Percentiles rank a stretch among this genome's conserved stretches.
Evolutionary conservation across 1,140 invertebrate species (phyloP).

Genomic region (Drosophila bocki): DNA sequence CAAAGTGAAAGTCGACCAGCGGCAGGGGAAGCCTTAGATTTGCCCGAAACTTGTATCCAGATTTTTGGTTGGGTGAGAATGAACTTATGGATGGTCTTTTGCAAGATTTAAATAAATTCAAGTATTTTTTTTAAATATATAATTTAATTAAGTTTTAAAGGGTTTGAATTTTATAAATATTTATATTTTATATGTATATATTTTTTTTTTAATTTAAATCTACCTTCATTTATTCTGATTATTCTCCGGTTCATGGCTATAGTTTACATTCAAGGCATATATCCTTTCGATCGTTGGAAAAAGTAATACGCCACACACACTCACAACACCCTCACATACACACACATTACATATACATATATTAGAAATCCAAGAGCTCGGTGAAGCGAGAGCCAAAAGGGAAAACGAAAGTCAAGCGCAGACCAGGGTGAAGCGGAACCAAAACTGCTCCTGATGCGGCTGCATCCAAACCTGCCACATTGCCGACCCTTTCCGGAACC

Average conservation of each 20-base stretch:
- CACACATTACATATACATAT: background rate
- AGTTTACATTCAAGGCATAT: background rate
- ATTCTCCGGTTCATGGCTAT: background rate
- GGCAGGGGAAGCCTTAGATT: constrained; percentile 25
- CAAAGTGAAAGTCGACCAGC: constrained; percentile 75
- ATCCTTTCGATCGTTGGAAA: background rate
- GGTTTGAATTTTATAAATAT: background rate
- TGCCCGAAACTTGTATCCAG: background rate
- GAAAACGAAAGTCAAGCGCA: constrained; percentile 66
- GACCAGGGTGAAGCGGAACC: constrained; percentile 41
- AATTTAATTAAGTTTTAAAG: background rate
- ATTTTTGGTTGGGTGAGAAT: background rate
- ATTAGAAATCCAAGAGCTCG: constrained; percentile 33
- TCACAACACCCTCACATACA: background rate
- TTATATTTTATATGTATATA: background rate
- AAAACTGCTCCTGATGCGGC: constrained; percentile 68
- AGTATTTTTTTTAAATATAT: no score
- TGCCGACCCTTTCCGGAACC: constrained; percentile 19
- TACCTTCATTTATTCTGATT: background rate
- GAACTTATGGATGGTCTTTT: background rate
- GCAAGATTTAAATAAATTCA: background rate
- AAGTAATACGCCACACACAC: constrained; percentile 35
- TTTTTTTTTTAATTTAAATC: background rate
- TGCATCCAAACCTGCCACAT: constrained; percentile 23
- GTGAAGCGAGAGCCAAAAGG: constrained; percentile 36